Percentiles rank a stretch among this genome's conserved stretches.
These are phyloP conservation scores for Nematopogon swammerdamellus DNA, from an alignment of 2,888 invertebrate species.

Conservation along the genomic window DNA sequence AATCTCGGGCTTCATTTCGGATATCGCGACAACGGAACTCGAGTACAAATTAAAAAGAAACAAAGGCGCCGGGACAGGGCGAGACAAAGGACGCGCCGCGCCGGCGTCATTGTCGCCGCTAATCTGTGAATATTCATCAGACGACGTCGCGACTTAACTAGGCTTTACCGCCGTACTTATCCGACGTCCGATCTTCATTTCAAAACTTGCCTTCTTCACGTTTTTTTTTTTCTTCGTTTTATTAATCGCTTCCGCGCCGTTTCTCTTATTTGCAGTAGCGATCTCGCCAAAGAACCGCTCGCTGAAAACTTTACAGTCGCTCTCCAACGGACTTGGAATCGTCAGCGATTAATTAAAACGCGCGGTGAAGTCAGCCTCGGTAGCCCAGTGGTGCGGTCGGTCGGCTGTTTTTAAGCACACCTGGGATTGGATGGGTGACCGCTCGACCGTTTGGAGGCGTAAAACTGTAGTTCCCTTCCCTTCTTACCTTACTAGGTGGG, in stretches of 20 bases:
- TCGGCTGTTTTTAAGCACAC: too few relatives aligned
- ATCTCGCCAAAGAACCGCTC: neutral
- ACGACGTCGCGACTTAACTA: neutral
- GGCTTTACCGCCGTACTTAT: neutral
- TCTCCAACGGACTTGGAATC: neutral
- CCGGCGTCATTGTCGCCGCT: neutral
- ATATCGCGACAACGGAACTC: neutral
- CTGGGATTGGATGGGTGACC: too few relatives aligned
- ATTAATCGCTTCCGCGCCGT: neutral
- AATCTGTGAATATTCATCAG: neutral
- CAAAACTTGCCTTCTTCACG: neutral
- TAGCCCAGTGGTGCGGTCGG: too few relatives aligned
- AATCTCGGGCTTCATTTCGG: neutral
- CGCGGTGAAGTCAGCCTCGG: neutral
- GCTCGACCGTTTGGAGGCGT: too few relatives aligned
- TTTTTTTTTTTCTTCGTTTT: neutral
- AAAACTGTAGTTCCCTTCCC: too few relatives aligned
- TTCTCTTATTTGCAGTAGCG: neutral
- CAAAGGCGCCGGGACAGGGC: neutral
- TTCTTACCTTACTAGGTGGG: too few relatives aligned
- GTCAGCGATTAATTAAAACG: neutral
- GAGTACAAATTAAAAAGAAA: neutral
- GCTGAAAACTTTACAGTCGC: neutral
- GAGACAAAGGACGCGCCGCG: too few relatives aligned
- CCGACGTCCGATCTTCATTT: neutral